These are phyloP conservation scores for Mus pahari DNA, from an alignment of 2,113 vertebrate species.

Conservation along the genomic window DNA sequence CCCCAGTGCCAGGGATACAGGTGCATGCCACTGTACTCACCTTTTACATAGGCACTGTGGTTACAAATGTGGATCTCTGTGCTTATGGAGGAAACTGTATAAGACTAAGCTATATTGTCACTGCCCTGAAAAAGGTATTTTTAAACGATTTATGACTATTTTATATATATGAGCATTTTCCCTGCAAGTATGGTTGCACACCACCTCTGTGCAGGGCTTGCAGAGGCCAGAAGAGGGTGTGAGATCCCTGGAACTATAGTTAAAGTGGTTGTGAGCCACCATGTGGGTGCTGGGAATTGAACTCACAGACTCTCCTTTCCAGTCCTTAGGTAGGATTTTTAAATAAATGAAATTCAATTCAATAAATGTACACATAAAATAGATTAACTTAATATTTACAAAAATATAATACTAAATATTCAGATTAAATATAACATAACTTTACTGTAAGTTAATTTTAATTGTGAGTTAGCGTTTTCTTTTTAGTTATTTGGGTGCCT, in stretches of 20 bases:
- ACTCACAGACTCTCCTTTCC: neutral
- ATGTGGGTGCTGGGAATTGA: neutral
- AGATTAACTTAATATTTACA: neutral
- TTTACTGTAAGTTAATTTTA: too few relatives aligned
- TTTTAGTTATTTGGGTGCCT: too few relatives aligned
- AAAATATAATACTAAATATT: too few relatives aligned
- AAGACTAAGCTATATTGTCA: neutral
- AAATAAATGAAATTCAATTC: conserved; percentile 24
- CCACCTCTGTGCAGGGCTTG: too few relatives aligned
- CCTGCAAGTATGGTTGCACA: too few relatives aligned
- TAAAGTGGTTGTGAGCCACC: neutral
- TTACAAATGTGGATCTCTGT: neutral
- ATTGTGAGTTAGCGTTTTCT: too few relatives aligned
- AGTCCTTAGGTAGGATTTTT: neutral
- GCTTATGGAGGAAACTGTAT: neutral
- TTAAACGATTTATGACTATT: neutral
- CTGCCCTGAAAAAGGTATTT: neutral
- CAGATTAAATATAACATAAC: too few relatives aligned
- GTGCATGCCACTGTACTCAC: neutral
- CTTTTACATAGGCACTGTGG: neutral
- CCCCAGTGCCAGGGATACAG: neutral
- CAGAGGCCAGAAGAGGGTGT: neutral
- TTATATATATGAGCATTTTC: neutral
- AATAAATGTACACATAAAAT: neutral
- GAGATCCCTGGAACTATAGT: neutral